Evolutionary conservation across 2,888 invertebrate genomes (phyloP).

Genomic region (Monopis laevigella): DNA sequence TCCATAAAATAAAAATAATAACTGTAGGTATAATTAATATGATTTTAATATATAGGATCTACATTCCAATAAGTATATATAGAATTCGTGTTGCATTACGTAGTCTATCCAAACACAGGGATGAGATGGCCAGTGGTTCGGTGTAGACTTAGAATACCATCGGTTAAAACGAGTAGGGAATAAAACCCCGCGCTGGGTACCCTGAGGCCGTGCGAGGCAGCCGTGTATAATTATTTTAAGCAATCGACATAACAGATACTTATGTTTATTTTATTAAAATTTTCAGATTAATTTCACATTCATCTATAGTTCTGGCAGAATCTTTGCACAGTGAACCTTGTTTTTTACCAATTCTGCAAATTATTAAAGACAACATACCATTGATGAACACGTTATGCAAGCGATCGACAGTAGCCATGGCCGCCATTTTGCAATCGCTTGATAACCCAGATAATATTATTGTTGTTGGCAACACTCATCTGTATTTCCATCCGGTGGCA

Average conservation of each 20-base stretch:
- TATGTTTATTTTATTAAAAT: slow-evolving; percentile 15
- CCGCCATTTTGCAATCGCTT: slow-evolving; percentile 64
- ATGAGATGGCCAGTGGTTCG: too few relatives aligned
- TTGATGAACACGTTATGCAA: slow-evolving; percentile 67
- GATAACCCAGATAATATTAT: slow-evolving; percentile 67
- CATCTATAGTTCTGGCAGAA: slow-evolving; percentile 68
- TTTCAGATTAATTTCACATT: slow-evolving; percentile 57
- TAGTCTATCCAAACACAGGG: too few relatives aligned
- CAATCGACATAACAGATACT: background rate
- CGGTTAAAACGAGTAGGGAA: too few relatives aligned
- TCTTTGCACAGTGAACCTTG: slow-evolving; percentile 58
- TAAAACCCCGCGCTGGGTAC: too few relatives aligned
- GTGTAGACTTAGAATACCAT: too few relatives aligned
- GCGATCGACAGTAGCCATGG: slow-evolving; percentile 75
- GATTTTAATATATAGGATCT: too few relatives aligned
- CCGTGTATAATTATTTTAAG: too few relatives aligned
- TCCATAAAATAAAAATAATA: too few relatives aligned
- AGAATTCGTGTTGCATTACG: too few relatives aligned
- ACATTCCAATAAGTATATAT: too few relatives aligned
- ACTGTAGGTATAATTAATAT: too few relatives aligned
- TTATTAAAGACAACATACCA: slow-evolving; percentile 65
- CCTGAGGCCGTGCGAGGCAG: too few relatives aligned
- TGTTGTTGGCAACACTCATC: slow-evolving; percentile 86
- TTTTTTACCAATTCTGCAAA: slow-evolving; percentile 69
- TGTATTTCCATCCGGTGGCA: slow-evolving; percentile 93